Evolutionary conservation across 2,113 vertebrate genomes (phyloP), one percentile per base, ranked within the genome.

Genomic region (Ancistrus triradiatus): DNA sequence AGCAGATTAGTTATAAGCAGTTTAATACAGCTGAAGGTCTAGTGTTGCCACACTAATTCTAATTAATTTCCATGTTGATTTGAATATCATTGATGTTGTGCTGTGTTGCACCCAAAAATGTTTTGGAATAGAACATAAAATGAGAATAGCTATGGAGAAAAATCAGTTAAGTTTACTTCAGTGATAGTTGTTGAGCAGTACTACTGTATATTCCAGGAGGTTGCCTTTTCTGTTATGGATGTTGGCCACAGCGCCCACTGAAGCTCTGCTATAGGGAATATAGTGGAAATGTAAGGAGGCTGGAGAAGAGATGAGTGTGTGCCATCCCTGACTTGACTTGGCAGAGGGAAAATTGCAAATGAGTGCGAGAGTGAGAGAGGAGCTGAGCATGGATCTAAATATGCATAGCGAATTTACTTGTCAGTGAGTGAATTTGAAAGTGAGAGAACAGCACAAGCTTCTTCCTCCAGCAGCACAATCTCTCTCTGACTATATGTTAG

Each of bases 401-500:
- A 40, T 63, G 53, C 44, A 47, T 35, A 49, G 49, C 57, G 11
- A 68, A 44, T 56, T 57, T 24, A 44, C 21, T 19, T 71, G 59
- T 61, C 59, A 71, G 27, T 46, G 25, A 48, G 47, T 57, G 42
- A 24, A 55, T 63, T 13, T 21, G 35, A 52, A 75, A 66, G 19
- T 33, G 40, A 63, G 43, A 48, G 48, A 65, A 64, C 35, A 68
- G 53, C 67, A 68, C 50, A 59, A 37, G 38, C 50, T 43, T 8
- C 42, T 42, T 49, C 57, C 15, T n/a, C 40, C 40, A 46, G 10
- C 43, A 5, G 31, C 50, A 31, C 42, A 24, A 11, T 11, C 2
- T 15, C 4, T 21, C 14, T 37, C 46, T 31, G 79, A 79, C 76
- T 78, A 80, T 77, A 81, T 81, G 40, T 48, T 38, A 68, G 60